Evolutionary conservation across 2,113 vertebrate genomes (phyloP), one percentile per base, ranked within the genome.

Genomic region (Toxostoma redivivum): DNA sequence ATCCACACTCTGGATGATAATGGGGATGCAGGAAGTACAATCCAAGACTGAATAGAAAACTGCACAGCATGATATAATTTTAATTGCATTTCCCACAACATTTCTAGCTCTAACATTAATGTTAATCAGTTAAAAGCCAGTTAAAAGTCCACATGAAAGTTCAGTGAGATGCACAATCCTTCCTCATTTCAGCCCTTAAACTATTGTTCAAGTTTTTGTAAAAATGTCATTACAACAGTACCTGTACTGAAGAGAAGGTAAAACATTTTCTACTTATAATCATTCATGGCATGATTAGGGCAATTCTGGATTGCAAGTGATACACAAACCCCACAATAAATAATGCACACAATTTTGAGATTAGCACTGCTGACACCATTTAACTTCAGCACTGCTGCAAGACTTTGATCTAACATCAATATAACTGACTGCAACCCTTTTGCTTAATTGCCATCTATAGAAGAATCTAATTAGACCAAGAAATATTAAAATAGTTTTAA

Each of bases 401-500:
- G 48, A 56, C 65, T 95, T 80, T 71, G 83, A 90, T 94, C 95
- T 90, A 42, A 71, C 76, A 92, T 90, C 95, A 86, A 83, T 94
- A 90, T 67, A 90, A 90, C 88, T 83, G 88, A 90, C 93, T 93
- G 38, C 51, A 80, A 35, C 56, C 33, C 88, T 61, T 87, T 82
- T 58, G 86, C 93, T 91, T 96, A 94, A 90, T 94, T 90, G 92
- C 79, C 48, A 62, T 81, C 61, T 58, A 65, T 2, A 93, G 86
- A 95, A 93, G 83, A 94, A 85, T 78, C 81, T 95, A 95, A 88
- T 94, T 94, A 94, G 92, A 67, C 35, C 40, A 61, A 81, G 79
- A 96, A 96, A 95, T 96, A 96, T 96, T 97, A 89, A 94, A 95
- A 93, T 64, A 87, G 69, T 85, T 89, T 78, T 77, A 93, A 83